Conservation (phyloP, 2,113 vertebrate genomes). For the Phodopus roborovskii region DNA sequence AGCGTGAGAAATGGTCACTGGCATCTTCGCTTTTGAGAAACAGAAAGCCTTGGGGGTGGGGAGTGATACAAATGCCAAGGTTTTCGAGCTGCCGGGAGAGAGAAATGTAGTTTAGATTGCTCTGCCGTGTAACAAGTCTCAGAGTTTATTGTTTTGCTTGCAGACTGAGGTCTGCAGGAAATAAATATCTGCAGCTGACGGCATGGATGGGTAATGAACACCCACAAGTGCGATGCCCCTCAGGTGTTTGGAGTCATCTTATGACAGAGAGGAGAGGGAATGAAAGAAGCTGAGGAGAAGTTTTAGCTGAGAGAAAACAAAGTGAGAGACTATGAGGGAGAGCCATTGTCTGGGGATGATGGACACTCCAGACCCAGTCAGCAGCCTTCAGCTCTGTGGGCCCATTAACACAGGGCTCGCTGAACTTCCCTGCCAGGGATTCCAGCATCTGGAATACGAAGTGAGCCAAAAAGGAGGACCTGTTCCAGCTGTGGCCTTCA, state of each 20-base stretch:
- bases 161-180: conserved; percentile 74
- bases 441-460: not conserved
- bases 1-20: conserved; percentile 12
- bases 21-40: conserved; percentile 72
- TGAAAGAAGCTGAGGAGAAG: conserved; percentile 66
- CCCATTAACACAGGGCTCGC: conserved; percentile 37
- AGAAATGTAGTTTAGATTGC: conserved; percentile 70
- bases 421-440: not conserved
- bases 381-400: not conserved
- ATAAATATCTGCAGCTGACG: conserved; percentile 80
- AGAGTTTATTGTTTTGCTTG: conserved; percentile 82
- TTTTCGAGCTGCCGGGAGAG: conserved; percentile 52
- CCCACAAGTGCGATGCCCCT: conserved; percentile 56
- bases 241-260: conserved; percentile 77
- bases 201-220: conserved; percentile 82
- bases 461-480: not conserved
- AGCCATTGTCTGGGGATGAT: not conserved
- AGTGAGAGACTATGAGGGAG: not conserved
- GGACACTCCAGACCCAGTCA: not conserved
- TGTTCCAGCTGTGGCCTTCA: fast-evolving
- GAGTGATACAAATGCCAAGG: not conserved
- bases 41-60: conserved; percentile 26
- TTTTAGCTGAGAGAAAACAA: conserved; percentile 36
- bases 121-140: conserved; percentile 58
- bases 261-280: conserved; percentile 77